Conservation (phyloP, 2,113 vertebrate species). For the Gymnarchus niloticus region DNA sequence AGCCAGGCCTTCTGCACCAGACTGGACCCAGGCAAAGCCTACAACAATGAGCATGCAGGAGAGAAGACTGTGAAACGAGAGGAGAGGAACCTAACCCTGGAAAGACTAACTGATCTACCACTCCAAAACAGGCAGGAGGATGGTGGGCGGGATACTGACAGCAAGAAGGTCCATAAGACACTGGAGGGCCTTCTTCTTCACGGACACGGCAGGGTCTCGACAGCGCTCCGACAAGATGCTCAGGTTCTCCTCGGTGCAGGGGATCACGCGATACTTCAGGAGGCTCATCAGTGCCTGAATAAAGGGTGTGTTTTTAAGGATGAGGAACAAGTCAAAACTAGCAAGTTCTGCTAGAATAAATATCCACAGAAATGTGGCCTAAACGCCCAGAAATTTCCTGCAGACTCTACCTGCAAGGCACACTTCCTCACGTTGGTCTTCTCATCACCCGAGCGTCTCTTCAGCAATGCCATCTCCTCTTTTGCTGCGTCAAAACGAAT, state of each 20-base stretch:
- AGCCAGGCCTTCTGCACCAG: conserved; percentile 81
- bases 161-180: conserved; percentile 78
- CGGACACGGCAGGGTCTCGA: conserved; percentile 80
- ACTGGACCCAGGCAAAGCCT: conserved; percentile 62
- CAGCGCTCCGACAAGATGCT: conserved; percentile 72
- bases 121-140: too few species aligned
- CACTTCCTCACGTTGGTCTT: conserved; percentile 84
- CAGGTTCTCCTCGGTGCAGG: conserved; percentile 63
- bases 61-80: not conserved
- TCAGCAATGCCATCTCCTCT: conserved; percentile 68
- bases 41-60: not conserved
- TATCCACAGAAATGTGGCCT: not conserved
- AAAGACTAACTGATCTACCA: not conserved
- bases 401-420: conserved; percentile 76
- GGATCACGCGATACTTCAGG: conserved; percentile 68
- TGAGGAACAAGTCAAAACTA: not conserved
- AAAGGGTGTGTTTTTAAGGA: not conserved
- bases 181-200: conserved; percentile 83
- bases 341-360: not conserved
- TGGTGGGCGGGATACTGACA: conserved; percentile 59
- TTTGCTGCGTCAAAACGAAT: conserved; percentile 53
- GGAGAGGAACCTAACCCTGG: not conserved
- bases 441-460: conserved; percentile 65
- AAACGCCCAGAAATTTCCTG: not conserved
- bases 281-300: conserved; percentile 73